Base-by-base conservation (phyloP, 2,888 invertebrate species). In the Orthosia cruda region DNA sequence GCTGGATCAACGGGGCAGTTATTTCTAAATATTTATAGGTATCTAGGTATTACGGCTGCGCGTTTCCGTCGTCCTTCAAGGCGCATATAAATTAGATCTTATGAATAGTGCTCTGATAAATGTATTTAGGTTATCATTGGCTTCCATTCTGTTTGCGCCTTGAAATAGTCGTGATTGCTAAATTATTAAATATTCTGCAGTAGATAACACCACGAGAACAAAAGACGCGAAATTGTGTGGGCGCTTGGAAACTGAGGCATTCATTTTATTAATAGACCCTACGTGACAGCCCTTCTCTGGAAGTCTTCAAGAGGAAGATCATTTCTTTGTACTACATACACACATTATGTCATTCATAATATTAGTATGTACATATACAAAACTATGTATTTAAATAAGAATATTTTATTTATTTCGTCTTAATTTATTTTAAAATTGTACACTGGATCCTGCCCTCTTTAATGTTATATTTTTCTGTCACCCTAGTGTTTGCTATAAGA, bases 21-120 rank as follows among this genome's bases (percentile, higher is more conserved):
- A 89, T 88, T 89, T 55, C 16, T 71, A 83, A 71, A 71, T 57
- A 68, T 49, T 81, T 73, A 86, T 26, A 62, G 50, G 49, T 64
- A 58, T 9, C 18, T 32, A 59, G 26, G 15, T 40, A 12, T 7
- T 20, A 66, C 50, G 15, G 54, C 47, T 45, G 40, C 12, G 47
- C 68, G 63, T 80, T 77, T 84, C 77, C 77, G 77, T 50, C 52
- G 77, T 61, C 82, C 84, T 83, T 81, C 81, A 64, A 67, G 13
- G 54, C 15, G 50, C 66, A 63, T 77, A 62, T 40, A 40, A 75
- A 75, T 67, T 26, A 70, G 75, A 75, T 63, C 71, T 50, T 52
- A 64, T 71, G 76, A 71, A 80, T 80, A 77, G 63, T 64, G 20
- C 26, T 59, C 50, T 59, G 58, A 49, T 80, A 69, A 71, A 77